A percentile compares a stretch with the other conserved stretches of the same genome.
Conservation (phyloP, 23 tunicate species). For the Oikopleura albicans region DNA sequence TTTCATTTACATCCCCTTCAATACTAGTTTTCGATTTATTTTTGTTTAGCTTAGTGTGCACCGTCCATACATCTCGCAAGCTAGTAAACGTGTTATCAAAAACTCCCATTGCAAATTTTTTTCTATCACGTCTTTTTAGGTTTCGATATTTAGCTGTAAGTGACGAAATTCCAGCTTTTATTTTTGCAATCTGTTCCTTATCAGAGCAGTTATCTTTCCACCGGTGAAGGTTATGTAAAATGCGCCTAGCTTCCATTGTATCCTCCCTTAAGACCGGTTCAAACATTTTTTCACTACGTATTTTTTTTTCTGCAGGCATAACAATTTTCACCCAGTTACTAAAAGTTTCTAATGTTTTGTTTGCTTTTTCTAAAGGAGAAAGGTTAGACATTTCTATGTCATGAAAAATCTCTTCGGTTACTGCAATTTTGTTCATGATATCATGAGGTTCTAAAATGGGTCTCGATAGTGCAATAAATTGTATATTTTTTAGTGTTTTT, state of each 20-base stretch:
- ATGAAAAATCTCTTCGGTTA: not conserved
- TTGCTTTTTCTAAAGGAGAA: not conserved
- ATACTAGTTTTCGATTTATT: not conserved
- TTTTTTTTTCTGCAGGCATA: not conserved
- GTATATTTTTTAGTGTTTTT: not conserved
- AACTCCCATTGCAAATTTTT: not conserved
- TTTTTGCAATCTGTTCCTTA: too few relatives aligned
- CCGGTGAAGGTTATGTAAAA: not conserved
- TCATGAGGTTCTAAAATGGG: not conserved
- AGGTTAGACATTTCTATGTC: not conserved
- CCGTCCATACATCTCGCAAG: not conserved
- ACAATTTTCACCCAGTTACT: not conserved
- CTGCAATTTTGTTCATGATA: not conserved
- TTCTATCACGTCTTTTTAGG: not conserved
- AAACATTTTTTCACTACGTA: not conserved
- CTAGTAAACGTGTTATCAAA: not conserved
- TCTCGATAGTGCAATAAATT: not conserved
- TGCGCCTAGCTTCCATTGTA: not conserved
- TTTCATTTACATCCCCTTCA: not conserved
- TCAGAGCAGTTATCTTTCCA: not conserved
- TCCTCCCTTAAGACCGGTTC: not conserved
- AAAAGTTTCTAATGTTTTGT: not conserved
- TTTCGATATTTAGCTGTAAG: not conserved
- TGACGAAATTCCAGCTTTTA: too few relatives aligned
- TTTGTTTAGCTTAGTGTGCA: not conserved